Evolutionary conservation across 2,797 vertebrate species (phyloP).

Genomic region (Melanotaenia maccullochi): DNA sequence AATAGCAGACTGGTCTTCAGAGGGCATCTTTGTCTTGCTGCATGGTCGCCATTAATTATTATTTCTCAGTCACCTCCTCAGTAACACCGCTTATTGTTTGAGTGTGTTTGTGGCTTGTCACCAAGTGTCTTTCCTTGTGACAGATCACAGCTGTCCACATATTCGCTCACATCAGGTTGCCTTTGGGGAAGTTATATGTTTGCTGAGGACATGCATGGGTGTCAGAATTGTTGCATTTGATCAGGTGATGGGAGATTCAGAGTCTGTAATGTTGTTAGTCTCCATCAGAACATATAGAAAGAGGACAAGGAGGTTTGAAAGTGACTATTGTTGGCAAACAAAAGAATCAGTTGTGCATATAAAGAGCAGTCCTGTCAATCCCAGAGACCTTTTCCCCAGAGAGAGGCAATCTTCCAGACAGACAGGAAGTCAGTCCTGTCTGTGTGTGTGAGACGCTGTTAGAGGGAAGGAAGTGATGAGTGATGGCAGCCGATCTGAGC

Average conservation of each 20-base stretch:
- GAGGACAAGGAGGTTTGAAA: conserved; percentile 53
- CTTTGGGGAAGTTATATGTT: conserved; percentile 59
- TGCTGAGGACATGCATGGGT: conserved; percentile 51
- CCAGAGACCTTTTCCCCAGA: conserved; percentile 52
- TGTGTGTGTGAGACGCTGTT: conserved; percentile 44
- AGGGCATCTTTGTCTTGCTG: conserved; percentile 69
- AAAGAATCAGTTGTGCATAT: conserved; percentile 9
- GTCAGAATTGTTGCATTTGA: conserved; percentile 65
- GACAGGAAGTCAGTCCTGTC: conserved; percentile 70
- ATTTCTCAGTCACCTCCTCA: conserved; percentile 68
- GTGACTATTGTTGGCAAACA: conserved; percentile 35
- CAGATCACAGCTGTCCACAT: conserved; percentile 65
- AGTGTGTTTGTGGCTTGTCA: conserved; percentile 56
- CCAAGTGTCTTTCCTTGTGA: conserved; percentile 54
- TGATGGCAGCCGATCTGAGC: conserved; percentile 66
- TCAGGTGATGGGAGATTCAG: conserved; percentile 35
- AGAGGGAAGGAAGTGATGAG: conserved; percentile 65
- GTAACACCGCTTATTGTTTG: conserved; percentile 57
- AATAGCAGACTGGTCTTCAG: conserved; percentile 61
- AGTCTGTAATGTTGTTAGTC: conserved; percentile 35
- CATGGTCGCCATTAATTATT: conserved; percentile 70
- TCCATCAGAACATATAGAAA: conserved; percentile 31
- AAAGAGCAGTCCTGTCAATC: conserved; percentile 56
- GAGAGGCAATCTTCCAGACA: conserved; percentile 64
- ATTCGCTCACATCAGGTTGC: conserved; percentile 48